Conservation (phyloP, 1,140 invertebrate genomes). For the Nephila pilipes region DNA sequence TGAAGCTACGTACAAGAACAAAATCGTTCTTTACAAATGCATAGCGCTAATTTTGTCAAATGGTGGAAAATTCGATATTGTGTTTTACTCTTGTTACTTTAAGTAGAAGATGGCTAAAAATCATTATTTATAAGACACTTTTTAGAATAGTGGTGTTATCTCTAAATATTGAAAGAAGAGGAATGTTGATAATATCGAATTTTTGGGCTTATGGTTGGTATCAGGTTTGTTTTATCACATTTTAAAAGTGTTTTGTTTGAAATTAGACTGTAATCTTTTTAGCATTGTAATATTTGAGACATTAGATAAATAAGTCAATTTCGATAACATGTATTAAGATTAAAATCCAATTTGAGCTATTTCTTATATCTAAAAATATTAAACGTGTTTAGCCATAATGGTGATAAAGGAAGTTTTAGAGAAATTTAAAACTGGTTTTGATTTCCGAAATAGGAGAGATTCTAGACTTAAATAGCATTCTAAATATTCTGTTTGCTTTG, state of each 20-base stretch:
- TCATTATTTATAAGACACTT: slow-evolving; percentile 59
- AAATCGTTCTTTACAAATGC: background rate
- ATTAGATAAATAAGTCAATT: background rate
- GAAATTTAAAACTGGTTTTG: too few species aligned
- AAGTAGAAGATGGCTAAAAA: slow-evolving; percentile 59
- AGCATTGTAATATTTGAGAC: background rate
- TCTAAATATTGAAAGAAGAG: slow-evolving; percentile 37
- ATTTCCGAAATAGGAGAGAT: too few species aligned
- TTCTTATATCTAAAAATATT: too few species aligned
- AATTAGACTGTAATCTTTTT: background rate
- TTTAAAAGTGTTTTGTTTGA: slow-evolving; percentile 8
- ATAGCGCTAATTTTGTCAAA: slow-evolving; percentile 69
- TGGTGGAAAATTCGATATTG: slow-evolving; percentile 67
- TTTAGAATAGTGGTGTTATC: background rate
- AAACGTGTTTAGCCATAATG: too few species aligned
- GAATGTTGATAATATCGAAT: slow-evolving; percentile 26
- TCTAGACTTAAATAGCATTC: too few species aligned
- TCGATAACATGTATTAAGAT: background rate
- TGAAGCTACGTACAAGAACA: too few species aligned
- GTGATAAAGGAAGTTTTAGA: too few species aligned
- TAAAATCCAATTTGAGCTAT: too few species aligned
- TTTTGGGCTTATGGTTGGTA: background rate
- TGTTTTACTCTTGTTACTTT: slow-evolving; percentile 71
- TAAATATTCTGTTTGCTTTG: too few species aligned
- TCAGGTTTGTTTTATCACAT: background rate